Evolutionary conservation across 2,888 invertebrate genomes (phyloP), one percentile per base, ranked within the genome.

Genomic region (Drosophila nigritarsus): DNA sequence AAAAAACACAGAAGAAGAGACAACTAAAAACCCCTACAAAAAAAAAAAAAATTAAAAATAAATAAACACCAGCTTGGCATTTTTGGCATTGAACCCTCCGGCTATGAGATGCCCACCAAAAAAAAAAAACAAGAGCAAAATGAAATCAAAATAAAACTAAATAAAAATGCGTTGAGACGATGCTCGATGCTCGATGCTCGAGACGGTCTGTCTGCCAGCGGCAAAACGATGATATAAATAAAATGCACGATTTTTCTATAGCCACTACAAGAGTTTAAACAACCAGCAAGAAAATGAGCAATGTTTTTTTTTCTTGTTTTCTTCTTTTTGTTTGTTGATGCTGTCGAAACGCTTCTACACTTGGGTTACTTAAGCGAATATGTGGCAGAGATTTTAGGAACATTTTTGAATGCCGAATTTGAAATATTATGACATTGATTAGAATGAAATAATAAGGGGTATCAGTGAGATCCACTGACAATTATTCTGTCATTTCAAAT

Each of bases 21-120:
- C 27, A 65, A 49, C 49, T 5, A 11, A 50, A 58, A 32, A 54
- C 36, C 30, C 54, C 49, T 58, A 67, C 36, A 45, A 15, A 48
- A 54, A 42, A 51, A 59, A 59, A 40, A 49, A 51, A 58, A 49
- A 32, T 15, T 34, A 49, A 40, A 58, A 45, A 20, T 29, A 68
- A 66, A 69, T 70, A 81, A 78, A 72, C 68, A 70, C 72, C 75
- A 83, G 76, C 75, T 80, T 77, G 75, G 82, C 82, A 89, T 82
- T 75, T 80, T 91, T 89, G 91, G 87, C 91, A 91, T 89, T 91
- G 90, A 88, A 83, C 90, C 86, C 88, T 80, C 71, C 71, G 90
- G 87, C 82, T 62, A 77, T 45, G 38, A 74, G 72, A 74, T 62
- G 56, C 56, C 70, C 64, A 60, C 40, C n/a, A 32, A 18, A 77